phyloP scores from a whole-genome alignment of 1,140 invertebrate genomes.

The Latrodectus geometricus region DNA sequence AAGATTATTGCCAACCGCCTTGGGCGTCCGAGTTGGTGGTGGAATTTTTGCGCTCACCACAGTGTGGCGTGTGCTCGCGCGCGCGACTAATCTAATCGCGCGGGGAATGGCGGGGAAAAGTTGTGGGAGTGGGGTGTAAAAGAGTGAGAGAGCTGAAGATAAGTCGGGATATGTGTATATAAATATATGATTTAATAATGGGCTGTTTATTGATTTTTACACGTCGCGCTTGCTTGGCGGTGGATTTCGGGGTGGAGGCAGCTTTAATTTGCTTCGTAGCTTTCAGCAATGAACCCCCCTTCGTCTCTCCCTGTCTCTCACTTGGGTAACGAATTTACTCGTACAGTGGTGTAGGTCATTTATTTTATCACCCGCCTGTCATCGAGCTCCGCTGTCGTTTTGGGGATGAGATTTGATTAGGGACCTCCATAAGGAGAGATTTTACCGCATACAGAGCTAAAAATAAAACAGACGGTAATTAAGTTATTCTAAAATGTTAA shows the following conservation, averaged over 20 bases:
- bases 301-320: no score
- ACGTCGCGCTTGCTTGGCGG: constrained; percentile 14
- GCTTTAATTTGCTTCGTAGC: constrained; percentile 46
- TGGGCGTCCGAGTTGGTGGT: constrained; percentile 16
- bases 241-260: background rate
- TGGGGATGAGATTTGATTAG: no score
- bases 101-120: background rate
- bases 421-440: no score
- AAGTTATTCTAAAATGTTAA: no score
- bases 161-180: constrained; percentile 50
- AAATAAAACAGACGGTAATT: no score
- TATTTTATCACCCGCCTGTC: no score
- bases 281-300: constrained; percentile 10
- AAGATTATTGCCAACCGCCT: constrained; percentile 45
- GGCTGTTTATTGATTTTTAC: constrained; percentile 59
- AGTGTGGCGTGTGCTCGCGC: background rate
- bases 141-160: background rate
- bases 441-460: no score
- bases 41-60: constrained; percentile 6
- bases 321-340: no score
- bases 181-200: constrained; percentile 58
- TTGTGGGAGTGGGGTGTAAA: background rate
- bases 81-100: constrained; percentile 50
- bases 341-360: no score
- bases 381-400: no score